A percentile compares a stretch with the other conserved stretches of the same genome.
Conservation (phyloP, 2,797 vertebrate species). For the Meda fulgida region DNA sequence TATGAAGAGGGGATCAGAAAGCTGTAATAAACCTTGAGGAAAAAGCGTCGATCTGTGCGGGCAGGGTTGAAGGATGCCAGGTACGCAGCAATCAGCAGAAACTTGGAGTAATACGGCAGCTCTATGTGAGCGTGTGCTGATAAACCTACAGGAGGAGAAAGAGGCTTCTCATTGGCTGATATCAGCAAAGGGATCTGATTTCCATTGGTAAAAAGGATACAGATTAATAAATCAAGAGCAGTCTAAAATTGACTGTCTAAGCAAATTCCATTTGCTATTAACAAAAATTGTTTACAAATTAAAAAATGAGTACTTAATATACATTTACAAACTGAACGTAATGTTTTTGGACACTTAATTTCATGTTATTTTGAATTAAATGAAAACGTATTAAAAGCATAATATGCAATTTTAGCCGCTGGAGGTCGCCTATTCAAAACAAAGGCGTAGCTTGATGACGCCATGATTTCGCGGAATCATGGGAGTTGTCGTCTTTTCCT, state of each 20-base stretch:
- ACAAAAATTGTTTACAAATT: neutral
- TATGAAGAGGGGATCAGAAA: neutral
- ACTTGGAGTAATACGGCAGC: slow-evolving; percentile 97
- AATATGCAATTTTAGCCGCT: too few species aligned
- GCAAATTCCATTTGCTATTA: neutral
- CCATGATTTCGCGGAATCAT: too few species aligned
- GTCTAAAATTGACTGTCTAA: neutral
- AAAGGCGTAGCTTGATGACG: too few species aligned
- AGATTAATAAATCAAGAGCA: neutral
- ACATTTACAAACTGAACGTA: neutral
- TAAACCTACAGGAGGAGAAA: slow-evolving; percentile 58
- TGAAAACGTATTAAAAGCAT: neutral
- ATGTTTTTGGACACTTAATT: neutral
- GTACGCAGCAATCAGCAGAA: slow-evolving; percentile 95
- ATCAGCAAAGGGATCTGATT: neutral
- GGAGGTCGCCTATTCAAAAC: too few species aligned
- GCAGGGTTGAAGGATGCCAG: slow-evolving; percentile 96
- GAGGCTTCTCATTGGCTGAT: slow-evolving; percentile 3
- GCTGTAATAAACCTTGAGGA: slow-evolving; percentile 85
- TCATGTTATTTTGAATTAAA: neutral
- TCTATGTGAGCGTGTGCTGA: slow-evolving; percentile 94
- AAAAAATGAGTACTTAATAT: neutral
- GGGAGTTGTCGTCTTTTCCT: too few species aligned
- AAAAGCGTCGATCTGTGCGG: slow-evolving; percentile 96
- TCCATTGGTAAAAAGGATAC: neutral